These are phyloP conservation scores for Pitangus sulphuratus DNA, from an alignment of 2,797 vertebrate species.

Conservation along the genomic window DNA sequence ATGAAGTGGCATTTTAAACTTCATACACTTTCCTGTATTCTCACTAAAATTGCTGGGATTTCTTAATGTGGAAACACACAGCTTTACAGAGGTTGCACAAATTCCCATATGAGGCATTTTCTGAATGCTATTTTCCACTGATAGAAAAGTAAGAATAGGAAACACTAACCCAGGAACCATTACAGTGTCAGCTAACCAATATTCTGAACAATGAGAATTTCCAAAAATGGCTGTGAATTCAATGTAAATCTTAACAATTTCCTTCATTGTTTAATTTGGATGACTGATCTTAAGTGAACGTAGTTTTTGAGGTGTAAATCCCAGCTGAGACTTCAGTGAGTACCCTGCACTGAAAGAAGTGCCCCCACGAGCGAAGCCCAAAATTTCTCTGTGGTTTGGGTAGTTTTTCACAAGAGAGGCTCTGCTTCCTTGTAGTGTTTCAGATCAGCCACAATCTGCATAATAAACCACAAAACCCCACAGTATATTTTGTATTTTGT, in stretches of 20 bases:
- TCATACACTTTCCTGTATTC: neutral
- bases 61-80: neutral
- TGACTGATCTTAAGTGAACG: neutral
- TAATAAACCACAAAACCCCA: neutral
- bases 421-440: slow-evolving; percentile 24
- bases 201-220: neutral
- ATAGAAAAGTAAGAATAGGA: neutral
- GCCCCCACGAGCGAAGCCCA: neutral
- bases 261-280: neutral
- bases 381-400: neutral
- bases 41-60: neutral
- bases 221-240: neutral
- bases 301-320: neutral
- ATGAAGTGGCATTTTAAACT: neutral
- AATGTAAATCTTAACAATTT: neutral
- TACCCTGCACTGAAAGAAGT: neutral
- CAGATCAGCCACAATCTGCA: neutral
- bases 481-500: neutral
- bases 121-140: neutral
- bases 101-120: neutral
- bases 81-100: neutral
- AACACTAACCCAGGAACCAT: neutral
- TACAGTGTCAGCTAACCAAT: neutral
- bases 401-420: neutral
- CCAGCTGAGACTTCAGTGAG: neutral